These are phyloP conservation scores for Carcina quercana DNA, from an alignment of 2,888 invertebrate species.

Conservation along the genomic window DNA sequence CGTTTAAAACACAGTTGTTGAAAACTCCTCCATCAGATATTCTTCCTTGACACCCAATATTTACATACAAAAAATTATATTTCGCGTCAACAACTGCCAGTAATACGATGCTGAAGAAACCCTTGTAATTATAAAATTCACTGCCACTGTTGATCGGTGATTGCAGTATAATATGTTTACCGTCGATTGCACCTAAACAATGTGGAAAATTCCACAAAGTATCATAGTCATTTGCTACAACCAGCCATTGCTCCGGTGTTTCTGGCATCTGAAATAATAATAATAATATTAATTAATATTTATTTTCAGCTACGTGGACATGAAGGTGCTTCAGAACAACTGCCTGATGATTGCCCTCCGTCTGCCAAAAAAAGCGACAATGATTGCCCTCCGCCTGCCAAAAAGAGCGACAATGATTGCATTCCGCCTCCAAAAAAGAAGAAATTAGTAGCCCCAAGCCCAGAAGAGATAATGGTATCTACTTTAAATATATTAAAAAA, in stretches of 20 bases:
- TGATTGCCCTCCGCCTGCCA: too few relatives aligned
- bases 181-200: slow-evolving; percentile 30
- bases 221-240: slow-evolving; percentile 15
- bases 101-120: slow-evolving; percentile 28
- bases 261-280: background rate
- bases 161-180: slow-evolving; percentile 28
- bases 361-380: too few relatives aligned
- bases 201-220: slow-evolving; percentile 30
- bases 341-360: too few relatives aligned
- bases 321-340: too few relatives aligned
- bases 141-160: slow-evolving; percentile 22
- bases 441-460: too few relatives aligned
- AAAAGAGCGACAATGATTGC: too few relatives aligned
- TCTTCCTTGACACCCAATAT: slow-evolving; percentile 16
- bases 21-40: slow-evolving; percentile 13
- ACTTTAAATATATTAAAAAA: too few relatives aligned
- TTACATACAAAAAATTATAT: slow-evolving; percentile 25
- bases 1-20: slow-evolving; percentile 13
- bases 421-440: too few relatives aligned
- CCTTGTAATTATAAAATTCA: slow-evolving; percentile 32
- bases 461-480: too few relatives aligned
- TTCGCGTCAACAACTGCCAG: slow-evolving; percentile 28
- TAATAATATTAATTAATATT: too few relatives aligned
- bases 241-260: slow-evolving; percentile 17
- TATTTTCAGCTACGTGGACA: too few relatives aligned